Evolutionary conservation across 2,113 vertebrate genomes (phyloP), one percentile per base, ranked within the genome.

Genomic region (Ursus arctos): DNA sequence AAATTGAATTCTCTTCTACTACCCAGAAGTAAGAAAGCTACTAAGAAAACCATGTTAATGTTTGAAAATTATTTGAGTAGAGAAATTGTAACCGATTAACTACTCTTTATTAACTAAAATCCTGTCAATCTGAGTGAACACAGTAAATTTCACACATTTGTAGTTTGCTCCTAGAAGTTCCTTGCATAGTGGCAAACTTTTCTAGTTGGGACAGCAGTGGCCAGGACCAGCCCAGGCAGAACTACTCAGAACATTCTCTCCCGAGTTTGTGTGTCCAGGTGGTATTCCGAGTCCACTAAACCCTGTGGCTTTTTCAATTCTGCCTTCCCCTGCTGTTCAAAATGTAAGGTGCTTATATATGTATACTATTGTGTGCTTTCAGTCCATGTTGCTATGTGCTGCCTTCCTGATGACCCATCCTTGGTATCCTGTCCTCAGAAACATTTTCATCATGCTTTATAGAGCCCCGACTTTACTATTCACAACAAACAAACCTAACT

Each of bases 41-140:
- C 33, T 21, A 33, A 61, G 14, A 88, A 96, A 92, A 67, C 16
- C n/a, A 14, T 88, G 47, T 87, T 72, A 53, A 91, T 59, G 18
- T 84, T 92, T 88, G 92, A n/a, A 86, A 76, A 82, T 69, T 79
- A 95, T 76, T 95, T 97, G 63, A 53, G 36, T 53, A 40, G 57
- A 65, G 28, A 92, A 59, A 8, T 74, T 85, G 51, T 63, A 86
- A 92, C 18, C 24, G 76, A 84, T 61, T 65, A 82, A 89, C 55
- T 91, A 53, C 67, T 90, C 13, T 92, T 91, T 88, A 65, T 33
- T 55, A 67, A 67, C 89, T 92, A 97, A 94, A 90, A 93, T 83
- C 28, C 31, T 74, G 4, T 81, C 77, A 55, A 47, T 55, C 14
- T 72, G 69, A 86, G 12, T 55, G 36, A 96, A 83, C 31, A 86